Percentiles rank a stretch among this genome's conserved stretches.
phyloP scores from a whole-genome alignment of 2,888 invertebrate species.

The Limulus polyphemus region DNA sequence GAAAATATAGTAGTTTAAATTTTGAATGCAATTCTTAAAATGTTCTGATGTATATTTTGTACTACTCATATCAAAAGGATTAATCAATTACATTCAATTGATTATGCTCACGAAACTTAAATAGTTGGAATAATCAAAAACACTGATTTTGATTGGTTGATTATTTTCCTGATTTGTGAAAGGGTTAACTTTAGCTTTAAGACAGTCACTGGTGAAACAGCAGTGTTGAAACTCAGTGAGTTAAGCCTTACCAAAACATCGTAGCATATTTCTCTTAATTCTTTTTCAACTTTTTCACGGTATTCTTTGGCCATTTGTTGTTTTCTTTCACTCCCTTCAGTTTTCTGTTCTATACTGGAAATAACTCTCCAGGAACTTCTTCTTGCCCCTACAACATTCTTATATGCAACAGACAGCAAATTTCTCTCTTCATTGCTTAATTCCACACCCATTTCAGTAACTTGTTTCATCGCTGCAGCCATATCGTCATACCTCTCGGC shows the following conservation, averaged over 20 bases:
- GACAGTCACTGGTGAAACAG: too few relatives aligned
- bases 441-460: constrained; percentile 90
- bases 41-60: too few relatives aligned
- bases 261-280: constrained; percentile 97
- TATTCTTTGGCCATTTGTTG: constrained; percentile 99
- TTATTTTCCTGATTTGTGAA: too few relatives aligned
- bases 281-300: constrained; percentile 98
- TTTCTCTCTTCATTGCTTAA: constrained; percentile 96
- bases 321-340: constrained; percentile 83
- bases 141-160: too few relatives aligned
- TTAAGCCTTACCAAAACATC: constrained; percentile 78
- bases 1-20: too few relatives aligned
- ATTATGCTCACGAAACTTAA: too few relatives aligned
- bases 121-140: too few relatives aligned
- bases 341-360: constrained; percentile 98
- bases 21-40: too few relatives aligned
- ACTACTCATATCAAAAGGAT: too few relatives aligned
- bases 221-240: too few relatives aligned
- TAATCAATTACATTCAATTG: too few relatives aligned
- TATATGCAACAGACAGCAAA: constrained; percentile 95
- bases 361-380: constrained; percentile 96
- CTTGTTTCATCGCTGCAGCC: constrained; percentile 96
- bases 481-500: constrained; percentile 78
- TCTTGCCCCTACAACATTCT: constrained; percentile 97
- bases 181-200: too few relatives aligned